A percentile compares a stretch with the other conserved stretches of the same genome.
These are phyloP conservation scores for Thalassarche chlororhynchos DNA, from an alignment of 2,113 vertebrate genomes.

Conservation along the genomic window DNA sequence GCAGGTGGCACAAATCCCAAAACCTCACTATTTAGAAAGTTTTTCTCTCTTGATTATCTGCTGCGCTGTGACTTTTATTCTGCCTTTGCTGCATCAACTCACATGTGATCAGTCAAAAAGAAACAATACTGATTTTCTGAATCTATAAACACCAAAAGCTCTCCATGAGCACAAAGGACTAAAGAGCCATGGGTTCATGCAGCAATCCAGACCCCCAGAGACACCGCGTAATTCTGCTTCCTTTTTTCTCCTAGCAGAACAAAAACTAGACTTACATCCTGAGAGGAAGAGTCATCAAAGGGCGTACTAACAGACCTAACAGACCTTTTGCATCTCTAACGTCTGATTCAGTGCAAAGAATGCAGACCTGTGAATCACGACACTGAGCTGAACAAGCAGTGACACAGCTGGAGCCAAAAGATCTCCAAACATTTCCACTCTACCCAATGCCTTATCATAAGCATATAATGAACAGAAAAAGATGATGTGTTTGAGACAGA, in stretches of 20 bases:
- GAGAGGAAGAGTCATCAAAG: conserved; percentile 1
- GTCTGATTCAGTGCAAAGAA: conserved; percentile 36
- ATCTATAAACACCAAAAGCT: neutral
- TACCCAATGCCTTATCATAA: neutral
- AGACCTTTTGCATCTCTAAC: neutral
- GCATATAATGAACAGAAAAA: neutral
- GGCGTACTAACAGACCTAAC: neutral
- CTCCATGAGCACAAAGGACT: neutral
- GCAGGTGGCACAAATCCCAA: neutral
- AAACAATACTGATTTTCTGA: neutral
- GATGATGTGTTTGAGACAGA: neutral
- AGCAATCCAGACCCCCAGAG: neutral
- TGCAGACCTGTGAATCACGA: neutral
- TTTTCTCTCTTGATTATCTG: neutral
- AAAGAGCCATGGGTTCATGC: neutral
- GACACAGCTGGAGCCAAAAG: neutral
- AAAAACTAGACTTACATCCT: neutral
- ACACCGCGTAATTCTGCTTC: neutral
- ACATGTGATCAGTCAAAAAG: neutral
- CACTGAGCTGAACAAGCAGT: neutral
- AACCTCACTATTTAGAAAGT: neutral
- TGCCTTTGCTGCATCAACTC: neutral
- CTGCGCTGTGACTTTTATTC: neutral
- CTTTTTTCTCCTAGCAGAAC: neutral
- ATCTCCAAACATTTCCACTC: neutral